phyloP scores from a whole-genome alignment of 2,797 vertebrate genomes.

The Halcyon chelicuti region DNA sequence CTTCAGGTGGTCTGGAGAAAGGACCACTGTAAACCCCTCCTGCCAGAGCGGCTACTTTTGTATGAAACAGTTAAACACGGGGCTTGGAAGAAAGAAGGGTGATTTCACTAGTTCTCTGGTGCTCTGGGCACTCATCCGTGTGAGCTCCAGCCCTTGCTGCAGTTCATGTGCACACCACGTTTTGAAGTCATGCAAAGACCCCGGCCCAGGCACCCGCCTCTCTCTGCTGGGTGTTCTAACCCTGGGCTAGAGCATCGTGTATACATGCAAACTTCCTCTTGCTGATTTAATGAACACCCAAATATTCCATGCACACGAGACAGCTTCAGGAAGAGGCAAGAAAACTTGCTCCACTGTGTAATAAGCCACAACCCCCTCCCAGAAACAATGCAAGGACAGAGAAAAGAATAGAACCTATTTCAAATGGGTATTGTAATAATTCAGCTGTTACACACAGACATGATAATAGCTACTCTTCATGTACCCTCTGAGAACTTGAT shows the following conservation, averaged over 20 bases:
- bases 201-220: background rate
- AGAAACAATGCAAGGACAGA: background rate
- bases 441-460: background rate
- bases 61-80: background rate
- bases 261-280: background rate
- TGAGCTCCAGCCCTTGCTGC: background rate
- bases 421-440: background rate
- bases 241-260: background rate
- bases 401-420: background rate
- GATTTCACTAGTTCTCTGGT: background rate
- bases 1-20: background rate
- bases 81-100: background rate
- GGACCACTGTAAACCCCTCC: background rate
- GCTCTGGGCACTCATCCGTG: background rate
- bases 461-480: background rate
- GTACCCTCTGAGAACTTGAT: background rate
- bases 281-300: background rate
- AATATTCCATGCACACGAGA: background rate
- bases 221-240: background rate
- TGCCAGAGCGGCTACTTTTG: background rate
- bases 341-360: background rate
- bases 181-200: background rate
- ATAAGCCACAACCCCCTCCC: background rate
- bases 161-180: background rate
- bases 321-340: background rate